These are phyloP conservation scores for Dinoponera quadriceps DNA, from an alignment of 1,140 invertebrate species.

Conservation along the genomic window DNA sequence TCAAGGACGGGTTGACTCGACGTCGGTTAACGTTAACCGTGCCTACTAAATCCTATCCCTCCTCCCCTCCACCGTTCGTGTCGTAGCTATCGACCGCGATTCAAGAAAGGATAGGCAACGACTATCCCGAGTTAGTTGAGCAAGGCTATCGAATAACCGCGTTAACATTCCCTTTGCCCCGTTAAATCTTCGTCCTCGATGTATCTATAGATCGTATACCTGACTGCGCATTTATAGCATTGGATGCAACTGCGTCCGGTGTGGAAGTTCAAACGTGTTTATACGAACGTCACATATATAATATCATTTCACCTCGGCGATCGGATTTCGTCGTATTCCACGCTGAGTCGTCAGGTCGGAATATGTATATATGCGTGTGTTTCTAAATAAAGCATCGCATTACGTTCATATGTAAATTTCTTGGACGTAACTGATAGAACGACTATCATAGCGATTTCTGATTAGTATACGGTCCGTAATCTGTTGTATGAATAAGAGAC, in stretches of 20 bases:
- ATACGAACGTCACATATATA: too few species aligned
- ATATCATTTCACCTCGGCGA: too few species aligned
- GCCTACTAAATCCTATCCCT: background rate
- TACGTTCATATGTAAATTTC: slow-evolving; percentile 1
- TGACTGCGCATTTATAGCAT: too few species aligned
- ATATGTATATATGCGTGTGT: too few species aligned
- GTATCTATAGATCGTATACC: background rate
- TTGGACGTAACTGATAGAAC: background rate
- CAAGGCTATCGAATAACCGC: background rate
- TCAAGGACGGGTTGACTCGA: slow-evolving; percentile 48
- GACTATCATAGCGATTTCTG: background rate
- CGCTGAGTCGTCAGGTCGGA: too few species aligned
- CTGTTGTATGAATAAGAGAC: background rate
- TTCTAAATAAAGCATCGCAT: slow-evolving; percentile 4
- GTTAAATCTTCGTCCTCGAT: slow-evolving; percentile 8
- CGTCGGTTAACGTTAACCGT: slow-evolving; percentile 6
- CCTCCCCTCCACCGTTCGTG: too few species aligned
- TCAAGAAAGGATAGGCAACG: background rate
- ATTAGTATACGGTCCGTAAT: background rate
- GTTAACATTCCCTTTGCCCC: background rate
- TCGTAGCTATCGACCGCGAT: background rate
- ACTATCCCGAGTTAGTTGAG: background rate
- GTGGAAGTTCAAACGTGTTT: too few species aligned
- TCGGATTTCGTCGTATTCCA: too few species aligned
- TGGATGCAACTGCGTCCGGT: too few species aligned